Conservation (phyloP, 2,113 vertebrate genomes). For the Hypanus sabinus region DNA sequence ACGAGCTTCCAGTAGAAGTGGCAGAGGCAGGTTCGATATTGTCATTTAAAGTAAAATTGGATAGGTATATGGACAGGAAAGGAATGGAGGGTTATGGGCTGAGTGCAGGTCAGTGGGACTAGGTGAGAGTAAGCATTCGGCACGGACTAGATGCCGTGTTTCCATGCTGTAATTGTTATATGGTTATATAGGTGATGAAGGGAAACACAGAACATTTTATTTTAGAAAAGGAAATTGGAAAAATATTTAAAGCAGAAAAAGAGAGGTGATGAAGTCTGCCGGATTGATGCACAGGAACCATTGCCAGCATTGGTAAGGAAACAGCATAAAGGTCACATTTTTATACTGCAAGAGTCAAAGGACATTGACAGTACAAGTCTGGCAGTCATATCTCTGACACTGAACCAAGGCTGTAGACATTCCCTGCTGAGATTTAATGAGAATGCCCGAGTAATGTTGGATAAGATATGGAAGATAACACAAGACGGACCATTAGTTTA, state of each 20-base stretch:
- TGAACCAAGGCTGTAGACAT: neutral
- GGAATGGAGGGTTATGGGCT: too few species aligned
- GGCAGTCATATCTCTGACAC: neutral
- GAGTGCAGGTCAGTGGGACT: too few species aligned
- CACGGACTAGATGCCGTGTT: too few species aligned
- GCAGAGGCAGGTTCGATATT: too few species aligned
- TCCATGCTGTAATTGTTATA: too few species aligned
- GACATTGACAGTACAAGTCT: neutral
- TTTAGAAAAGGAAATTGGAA: neutral
- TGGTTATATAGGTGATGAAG: too few species aligned
- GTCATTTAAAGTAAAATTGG: too few species aligned
- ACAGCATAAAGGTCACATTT: neutral
- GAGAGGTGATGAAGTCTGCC: neutral
- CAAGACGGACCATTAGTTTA: neutral
- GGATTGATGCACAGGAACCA: neutral
- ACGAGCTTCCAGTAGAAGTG: too few species aligned
- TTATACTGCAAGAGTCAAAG: neutral
- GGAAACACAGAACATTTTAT: neutral
- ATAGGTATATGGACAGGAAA: too few species aligned
- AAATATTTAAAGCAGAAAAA: neutral
- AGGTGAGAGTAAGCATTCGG: too few species aligned
- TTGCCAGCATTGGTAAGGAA: neutral
- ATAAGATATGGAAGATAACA: neutral
- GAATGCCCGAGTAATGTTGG: neutral
- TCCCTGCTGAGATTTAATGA: neutral